phyloP scores from a whole-genome alignment of 2,113 vertebrate species.

The Aramus guarauna region DNA sequence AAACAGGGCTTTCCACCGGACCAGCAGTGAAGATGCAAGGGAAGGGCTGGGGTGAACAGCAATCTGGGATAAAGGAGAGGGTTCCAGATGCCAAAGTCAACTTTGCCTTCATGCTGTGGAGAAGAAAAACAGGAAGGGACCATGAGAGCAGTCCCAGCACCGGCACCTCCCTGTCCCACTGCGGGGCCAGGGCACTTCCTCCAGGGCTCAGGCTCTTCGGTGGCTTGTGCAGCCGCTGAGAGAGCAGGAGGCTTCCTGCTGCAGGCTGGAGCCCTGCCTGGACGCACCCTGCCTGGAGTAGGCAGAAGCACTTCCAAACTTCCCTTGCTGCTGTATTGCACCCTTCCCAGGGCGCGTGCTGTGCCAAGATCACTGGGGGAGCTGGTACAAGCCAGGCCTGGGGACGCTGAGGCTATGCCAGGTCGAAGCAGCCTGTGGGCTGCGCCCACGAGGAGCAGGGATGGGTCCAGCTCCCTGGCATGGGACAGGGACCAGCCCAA shows the following conservation, averaged over 20 bases:
- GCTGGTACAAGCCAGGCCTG: neutral
- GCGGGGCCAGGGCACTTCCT: constrained; percentile 37
- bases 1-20: neutral
- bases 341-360: neutral
- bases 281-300: neutral
- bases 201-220: neutral
- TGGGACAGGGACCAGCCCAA: neutral
- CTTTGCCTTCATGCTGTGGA: neutral
- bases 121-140: constrained; percentile 59
- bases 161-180: constrained; percentile 41
- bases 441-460: neutral
- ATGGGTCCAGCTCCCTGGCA: neutral
- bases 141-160: constrained; percentile 1
- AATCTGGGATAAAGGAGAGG: constrained; percentile 20
- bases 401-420: neutral
- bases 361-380: neutral
- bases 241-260: neutral
- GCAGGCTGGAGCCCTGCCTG: neutral
- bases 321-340: neutral
- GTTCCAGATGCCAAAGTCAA: constrained; percentile 44
- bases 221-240: rapidly evolving
- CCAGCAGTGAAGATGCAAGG: neutral
- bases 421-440: neutral
- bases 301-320: neutral
- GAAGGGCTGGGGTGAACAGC: neutral